These are phyloP conservation scores for Limulus polyphemus DNA, from an alignment of 2,888 invertebrate genomes.

Conservation along the genomic window DNA sequence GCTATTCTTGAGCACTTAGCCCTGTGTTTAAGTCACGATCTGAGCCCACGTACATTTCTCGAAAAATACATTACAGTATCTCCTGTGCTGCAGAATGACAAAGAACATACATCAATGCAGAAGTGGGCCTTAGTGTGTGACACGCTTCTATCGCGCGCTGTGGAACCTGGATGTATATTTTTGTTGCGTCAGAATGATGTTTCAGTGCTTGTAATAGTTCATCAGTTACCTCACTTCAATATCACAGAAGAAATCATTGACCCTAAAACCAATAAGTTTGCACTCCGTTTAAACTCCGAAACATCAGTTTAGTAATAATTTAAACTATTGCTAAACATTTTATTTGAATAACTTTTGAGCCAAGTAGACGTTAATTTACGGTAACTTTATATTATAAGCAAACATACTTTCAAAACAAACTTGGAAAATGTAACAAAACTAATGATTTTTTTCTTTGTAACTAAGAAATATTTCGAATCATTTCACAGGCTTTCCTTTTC, in stretches of 20 bases:
- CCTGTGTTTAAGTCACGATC: conserved; percentile 79
- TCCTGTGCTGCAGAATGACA: conserved; percentile 68
- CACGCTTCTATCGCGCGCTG: conserved; percentile 70
- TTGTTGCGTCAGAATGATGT: conserved; percentile 87
- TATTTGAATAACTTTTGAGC: no score
- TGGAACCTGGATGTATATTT: conserved; percentile 71
- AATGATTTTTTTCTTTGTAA: no score
- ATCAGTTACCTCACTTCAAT: conserved; percentile 81
- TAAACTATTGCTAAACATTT: no score
- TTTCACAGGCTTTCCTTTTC: no score
- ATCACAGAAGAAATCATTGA: conserved; percentile 91
- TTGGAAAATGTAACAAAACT: no score
- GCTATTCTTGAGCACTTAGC: conserved; percentile 80
- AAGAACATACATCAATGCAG: conserved; percentile 65
- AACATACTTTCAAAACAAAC: no score
- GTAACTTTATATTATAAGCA: no score
- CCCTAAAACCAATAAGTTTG: conserved; percentile 89
- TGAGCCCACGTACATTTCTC: conserved; percentile 86
- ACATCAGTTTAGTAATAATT: conserved; percentile 61
- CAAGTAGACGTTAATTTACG: no score
- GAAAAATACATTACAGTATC: conserved; percentile 80
- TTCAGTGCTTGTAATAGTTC: conserved; percentile 72
- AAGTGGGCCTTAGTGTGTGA: conserved; percentile 95
- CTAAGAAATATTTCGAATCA: no score
- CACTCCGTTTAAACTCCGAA: conserved; percentile 84